These are phyloP conservation scores for Hecatera dysodea DNA, from an alignment of 2,888 invertebrate species.

Conservation along the genomic window DNA sequence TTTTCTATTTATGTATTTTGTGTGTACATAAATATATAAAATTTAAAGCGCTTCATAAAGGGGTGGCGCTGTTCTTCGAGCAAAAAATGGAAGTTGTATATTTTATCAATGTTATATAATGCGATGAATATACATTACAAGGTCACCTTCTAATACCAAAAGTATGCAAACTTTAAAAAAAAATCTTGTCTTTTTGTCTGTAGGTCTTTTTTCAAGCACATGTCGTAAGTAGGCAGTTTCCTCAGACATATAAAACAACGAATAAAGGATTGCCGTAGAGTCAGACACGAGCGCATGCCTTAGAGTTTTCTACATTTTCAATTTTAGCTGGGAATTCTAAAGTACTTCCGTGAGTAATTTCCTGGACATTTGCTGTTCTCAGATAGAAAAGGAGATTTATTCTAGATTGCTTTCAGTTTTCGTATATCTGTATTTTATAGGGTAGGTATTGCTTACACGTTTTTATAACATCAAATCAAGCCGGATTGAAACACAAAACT, in stretches of 20 bases:
- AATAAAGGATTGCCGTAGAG: not conserved
- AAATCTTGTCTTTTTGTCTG: not conserved
- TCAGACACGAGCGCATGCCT: slow-evolving; percentile 22
- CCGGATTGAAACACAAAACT: not conserved
- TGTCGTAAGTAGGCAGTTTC: not conserved
- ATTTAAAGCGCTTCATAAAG: not conserved
- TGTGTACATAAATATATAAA: too few relatives aligned
- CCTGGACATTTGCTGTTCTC: slow-evolving; percentile 59
- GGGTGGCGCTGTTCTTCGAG: not conserved
- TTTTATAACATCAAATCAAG: slow-evolving; percentile 12
- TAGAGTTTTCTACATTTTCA: slow-evolving; percentile 47
- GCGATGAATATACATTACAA: too few relatives aligned
- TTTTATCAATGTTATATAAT: too few relatives aligned
- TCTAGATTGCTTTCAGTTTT: slow-evolving; percentile 50
- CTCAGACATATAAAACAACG: not conserved
- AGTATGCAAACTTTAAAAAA: not conserved
- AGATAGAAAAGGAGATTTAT: slow-evolving; percentile 48
- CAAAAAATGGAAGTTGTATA: not conserved
- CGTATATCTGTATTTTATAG: slow-evolving; percentile 7
- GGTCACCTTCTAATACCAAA: too few relatives aligned
- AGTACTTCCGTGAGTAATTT: slow-evolving; percentile 56
- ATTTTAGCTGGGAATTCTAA: slow-evolving; percentile 57
- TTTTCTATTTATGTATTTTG: too few relatives aligned
- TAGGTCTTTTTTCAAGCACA: not conserved
- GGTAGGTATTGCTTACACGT: not conserved